phyloP scores from a whole-genome alignment of 2,797 vertebrate genomes.

The Poeciliopsis presidionis region DNA sequence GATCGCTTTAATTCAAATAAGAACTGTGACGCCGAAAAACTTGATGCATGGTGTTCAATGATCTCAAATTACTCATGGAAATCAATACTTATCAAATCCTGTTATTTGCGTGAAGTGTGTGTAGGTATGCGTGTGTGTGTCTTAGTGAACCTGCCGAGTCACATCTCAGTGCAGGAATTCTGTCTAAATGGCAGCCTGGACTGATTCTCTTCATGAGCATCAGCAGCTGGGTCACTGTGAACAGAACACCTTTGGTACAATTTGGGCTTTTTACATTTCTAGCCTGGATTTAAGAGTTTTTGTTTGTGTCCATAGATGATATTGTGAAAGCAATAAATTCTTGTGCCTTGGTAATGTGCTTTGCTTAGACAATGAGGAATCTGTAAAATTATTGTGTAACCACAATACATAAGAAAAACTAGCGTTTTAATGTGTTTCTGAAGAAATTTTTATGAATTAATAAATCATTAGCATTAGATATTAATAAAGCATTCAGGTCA shows the following conservation, averaged over 20 bases:
- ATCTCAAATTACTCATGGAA: slow-evolving; percentile 65
- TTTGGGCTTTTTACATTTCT: slow-evolving; percentile 34
- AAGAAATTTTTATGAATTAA: neutral
- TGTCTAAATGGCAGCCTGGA: slow-evolving; percentile 47
- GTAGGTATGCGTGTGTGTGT: slow-evolving; percentile 37
- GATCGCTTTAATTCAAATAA: slow-evolving; percentile 60
- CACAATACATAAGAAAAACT: neutral
- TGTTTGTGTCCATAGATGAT: neutral
- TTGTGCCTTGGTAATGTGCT: neutral
- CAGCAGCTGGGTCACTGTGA: slow-evolving; percentile 41
- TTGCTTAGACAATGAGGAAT: neutral
- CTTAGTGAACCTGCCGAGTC: slow-evolving; percentile 52
- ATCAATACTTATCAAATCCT: slow-evolving; percentile 78
- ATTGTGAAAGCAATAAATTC: neutral
- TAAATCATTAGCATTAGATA: neutral
- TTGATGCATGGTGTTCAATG: slow-evolving; percentile 55
- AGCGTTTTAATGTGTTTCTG: neutral
- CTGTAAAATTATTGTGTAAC: neutral
- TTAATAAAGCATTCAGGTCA: neutral
- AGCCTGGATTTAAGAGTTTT: slow-evolving; percentile 20
- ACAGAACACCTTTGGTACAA: slow-evolving; percentile 3
- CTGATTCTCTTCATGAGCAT: slow-evolving; percentile 46
- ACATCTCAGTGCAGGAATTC: slow-evolving; percentile 46
- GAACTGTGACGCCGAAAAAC: slow-evolving; percentile 48
- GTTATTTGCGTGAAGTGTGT: slow-evolving; percentile 60